phyloP scores from a whole-genome alignment of 1,140 invertebrate species.

The Drosophila parabipectinata region DNA sequence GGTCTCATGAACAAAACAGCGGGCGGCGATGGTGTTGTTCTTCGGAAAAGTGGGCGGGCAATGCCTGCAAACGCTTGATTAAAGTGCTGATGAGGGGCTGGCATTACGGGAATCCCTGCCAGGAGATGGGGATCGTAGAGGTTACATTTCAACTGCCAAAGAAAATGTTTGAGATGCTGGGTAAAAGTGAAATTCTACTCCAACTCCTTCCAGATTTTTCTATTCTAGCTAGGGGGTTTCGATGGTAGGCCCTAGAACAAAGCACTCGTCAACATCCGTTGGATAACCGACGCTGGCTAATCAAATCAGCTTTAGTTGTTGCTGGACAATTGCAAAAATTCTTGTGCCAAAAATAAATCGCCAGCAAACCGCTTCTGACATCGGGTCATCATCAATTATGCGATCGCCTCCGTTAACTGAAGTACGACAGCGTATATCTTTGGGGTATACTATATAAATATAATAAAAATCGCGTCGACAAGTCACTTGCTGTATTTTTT shows the following conservation, averaged over 20 bases:
- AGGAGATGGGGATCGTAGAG: neutral
- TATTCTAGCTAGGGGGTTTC: neutral
- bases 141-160: slow-evolving; percentile 6
- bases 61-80: slow-evolving; percentile 33
- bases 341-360: slow-evolving; percentile 46
- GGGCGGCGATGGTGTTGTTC: slow-evolving; percentile 40
- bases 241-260: neutral
- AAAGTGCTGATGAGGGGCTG: slow-evolving; percentile 41
- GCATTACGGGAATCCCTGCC: slow-evolving; percentile 1
- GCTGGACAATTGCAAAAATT: slow-evolving; percentile 18
- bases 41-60: slow-evolving; percentile 33
- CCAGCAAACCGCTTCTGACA: slow-evolving; percentile 34
- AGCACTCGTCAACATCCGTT: slow-evolving; percentile 25
- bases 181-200: neutral
- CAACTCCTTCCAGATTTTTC: neutral
- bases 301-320: slow-evolving; percentile 15
- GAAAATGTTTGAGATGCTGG: slow-evolving; percentile 2
- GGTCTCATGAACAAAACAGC: slow-evolving; percentile 47
- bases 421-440: slow-evolving; percentile 63
- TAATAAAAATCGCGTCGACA: slow-evolving; percentile 36
- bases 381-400: slow-evolving; percentile 68
- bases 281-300: slow-evolving; percentile 20
- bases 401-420: slow-evolving; percentile 34
- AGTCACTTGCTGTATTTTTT: slow-evolving; percentile 23
- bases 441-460: slow-evolving; percentile 44